Base-by-base conservation (phyloP, 2,888 invertebrate species). In the Neoascia interrupta region DNA sequence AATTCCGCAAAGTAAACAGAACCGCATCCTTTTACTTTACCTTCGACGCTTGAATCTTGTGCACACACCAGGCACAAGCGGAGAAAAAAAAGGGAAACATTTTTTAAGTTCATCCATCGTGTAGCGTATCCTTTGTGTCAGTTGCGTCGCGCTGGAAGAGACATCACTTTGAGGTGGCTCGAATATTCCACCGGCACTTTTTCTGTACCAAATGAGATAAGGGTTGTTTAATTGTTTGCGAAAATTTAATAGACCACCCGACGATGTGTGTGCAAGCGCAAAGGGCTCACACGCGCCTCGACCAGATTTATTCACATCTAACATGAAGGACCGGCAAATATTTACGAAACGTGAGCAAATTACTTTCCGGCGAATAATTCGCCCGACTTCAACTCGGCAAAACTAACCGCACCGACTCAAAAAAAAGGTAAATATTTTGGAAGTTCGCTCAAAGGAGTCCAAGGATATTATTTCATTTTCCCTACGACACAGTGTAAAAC, bases 311-410 rank as follows among this genome's bases (percentile, higher is more conserved):
- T 61, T 76, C 53, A 41, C 58, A 76, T 72, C 37, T 53, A 47
- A 66, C 21, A 66, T 66, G 61, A 51, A n/a, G n/a, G n/a, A n/a
- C n/a, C n/a, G n/a, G n/a, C 66, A 79, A 79, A 79, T 79, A 79
- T 79, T 79, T 79, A 66, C 60, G 41, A 60, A 73, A 66, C 79
- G 79, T 79, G 73, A n/a, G n/a, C 49, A 72, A 68, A 73, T 73
- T 73, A 73, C 61, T 53, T 68, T 66, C 47, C 54, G 41, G 49
- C 31, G 64, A 53, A 70, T 70, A 70, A 70, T 64, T 70, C 34
- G 31, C n/a, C n/a, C n/a, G n/a, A 26, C 19, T 28, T 8, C 61
- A 60, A 54, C 28, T 36, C 43, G 31, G 28, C 10, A 15, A 11
- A 11, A 26, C 36, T 5, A 4, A 15, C 43, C 10, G 11, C 18